A percentile compares a stretch with the other conserved stretches of the same genome.
These are phyloP conservation scores for Syngnathus floridae DNA, from an alignment of 2,113 vertebrate genomes.

Conservation along the genomic window DNA sequence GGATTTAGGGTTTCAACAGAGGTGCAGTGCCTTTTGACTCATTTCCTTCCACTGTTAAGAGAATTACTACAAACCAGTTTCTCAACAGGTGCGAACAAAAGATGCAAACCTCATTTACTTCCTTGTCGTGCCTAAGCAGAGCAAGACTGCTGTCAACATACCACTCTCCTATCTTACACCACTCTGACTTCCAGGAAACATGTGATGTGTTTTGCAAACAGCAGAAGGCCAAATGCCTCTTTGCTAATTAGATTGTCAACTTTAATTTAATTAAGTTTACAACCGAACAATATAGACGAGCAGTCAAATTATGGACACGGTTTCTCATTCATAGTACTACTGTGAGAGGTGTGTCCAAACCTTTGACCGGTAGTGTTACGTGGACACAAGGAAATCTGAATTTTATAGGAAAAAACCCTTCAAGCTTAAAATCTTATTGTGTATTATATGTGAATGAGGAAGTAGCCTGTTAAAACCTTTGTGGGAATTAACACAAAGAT, in stretches of 20 bases:
- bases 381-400: not conserved
- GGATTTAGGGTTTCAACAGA: not conserved
- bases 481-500: not conserved
- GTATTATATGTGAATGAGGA: not conserved
- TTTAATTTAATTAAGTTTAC: not conserved
- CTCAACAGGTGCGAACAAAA: conserved; percentile 1
- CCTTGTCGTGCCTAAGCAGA: conserved; percentile 1
- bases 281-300: not conserved
- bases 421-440: not conserved
- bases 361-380: not conserved
- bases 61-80: conserved; percentile 21
- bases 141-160: not conserved
- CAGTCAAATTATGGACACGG: not conserved
- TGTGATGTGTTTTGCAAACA: not conserved
- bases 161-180: not conserved
- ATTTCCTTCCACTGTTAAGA: conserved; percentile 4
- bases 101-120: not conserved
- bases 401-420: not conserved
- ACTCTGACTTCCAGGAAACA: not conserved
- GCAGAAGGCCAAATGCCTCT: not conserved
- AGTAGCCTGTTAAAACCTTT: not conserved
- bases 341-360: not conserved
- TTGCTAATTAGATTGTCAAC: not conserved
- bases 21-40: not conserved
- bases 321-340: not conserved